Percentiles rank a stretch among this genome's conserved stretches.
Evolutionary conservation across 92 coral and sea anemone species (phyloP).

Genomic region (Hydrozoanthus gracilis): DNA sequence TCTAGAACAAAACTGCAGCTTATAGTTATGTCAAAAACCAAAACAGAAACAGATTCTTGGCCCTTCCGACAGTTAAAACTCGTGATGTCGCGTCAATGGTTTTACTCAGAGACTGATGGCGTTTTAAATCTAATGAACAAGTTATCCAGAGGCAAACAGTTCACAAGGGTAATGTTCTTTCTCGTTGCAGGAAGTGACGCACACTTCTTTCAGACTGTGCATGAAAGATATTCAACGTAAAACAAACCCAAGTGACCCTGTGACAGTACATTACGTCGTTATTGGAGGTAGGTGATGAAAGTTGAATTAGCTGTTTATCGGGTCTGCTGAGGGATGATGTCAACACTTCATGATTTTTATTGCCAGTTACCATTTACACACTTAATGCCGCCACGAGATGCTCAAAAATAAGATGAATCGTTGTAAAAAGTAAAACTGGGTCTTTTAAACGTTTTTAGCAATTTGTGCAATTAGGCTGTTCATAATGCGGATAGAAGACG

Average conservation of each 20-base stretch:
- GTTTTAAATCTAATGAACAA: too few species aligned
- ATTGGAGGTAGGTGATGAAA: neutral
- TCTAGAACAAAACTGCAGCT: too few species aligned
- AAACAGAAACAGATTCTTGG: too few species aligned
- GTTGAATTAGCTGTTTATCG: too few species aligned
- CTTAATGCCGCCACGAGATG: neutral
- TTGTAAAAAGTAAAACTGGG: neutral
- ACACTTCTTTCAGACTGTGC: conserved; percentile 19
- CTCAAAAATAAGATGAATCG: neutral
- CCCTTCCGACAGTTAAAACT: too few species aligned
- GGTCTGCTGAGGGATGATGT: too few species aligned
- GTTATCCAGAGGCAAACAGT: too few species aligned
- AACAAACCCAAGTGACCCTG: neutral
- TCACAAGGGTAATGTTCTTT: neutral
- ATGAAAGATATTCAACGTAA: conserved; percentile 5
- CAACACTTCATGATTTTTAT: too few species aligned
- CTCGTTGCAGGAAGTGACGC: conserved; percentile 9
- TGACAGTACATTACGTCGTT: neutral
- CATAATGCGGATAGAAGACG: neutral
- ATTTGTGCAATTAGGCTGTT: neutral
- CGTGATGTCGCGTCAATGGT: too few species aligned
- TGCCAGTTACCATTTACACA: neutral
- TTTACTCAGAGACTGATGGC: too few species aligned
- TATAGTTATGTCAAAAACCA: too few species aligned
- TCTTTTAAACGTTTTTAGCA: neutral